Conservation (phyloP, 2,888 invertebrate species). For the Drosophila hamatofila region DNA sequence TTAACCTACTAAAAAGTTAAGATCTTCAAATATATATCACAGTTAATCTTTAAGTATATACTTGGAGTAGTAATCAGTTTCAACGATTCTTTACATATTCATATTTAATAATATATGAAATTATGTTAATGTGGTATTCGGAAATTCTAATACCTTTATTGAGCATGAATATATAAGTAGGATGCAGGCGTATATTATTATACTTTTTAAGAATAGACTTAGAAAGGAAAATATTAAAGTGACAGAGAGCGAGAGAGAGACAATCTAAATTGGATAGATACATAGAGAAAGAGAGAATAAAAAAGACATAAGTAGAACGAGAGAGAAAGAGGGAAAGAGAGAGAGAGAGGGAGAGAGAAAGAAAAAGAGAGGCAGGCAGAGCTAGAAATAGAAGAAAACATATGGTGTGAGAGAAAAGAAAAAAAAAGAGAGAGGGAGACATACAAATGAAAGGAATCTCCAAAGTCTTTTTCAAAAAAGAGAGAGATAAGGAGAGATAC, state of each 20-base stretch:
- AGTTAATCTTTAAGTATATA: not conserved
- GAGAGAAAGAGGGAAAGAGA: not conserved
- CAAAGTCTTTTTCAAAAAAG: too few relatives aligned
- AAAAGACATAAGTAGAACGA: too few relatives aligned
- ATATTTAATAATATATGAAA: not conserved
- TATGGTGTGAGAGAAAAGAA: too few relatives aligned
- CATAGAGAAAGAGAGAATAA: not conserved
- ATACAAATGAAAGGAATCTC: too few relatives aligned
- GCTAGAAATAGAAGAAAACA: too few relatives aligned
- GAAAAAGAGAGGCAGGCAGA: not conserved
- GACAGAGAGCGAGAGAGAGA: not conserved
- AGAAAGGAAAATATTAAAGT: not conserved
- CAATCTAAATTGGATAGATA: too few relatives aligned
- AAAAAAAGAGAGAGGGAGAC: too few relatives aligned
- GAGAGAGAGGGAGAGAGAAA: not conserved
- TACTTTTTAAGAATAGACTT: not conserved
- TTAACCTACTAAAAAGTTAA: constrained; percentile 25
- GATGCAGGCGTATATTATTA: not conserved
- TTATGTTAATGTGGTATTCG: not conserved
- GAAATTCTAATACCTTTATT: not conserved
- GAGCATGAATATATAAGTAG: not conserved
- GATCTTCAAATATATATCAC: not conserved
- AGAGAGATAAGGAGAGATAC: too few relatives aligned
- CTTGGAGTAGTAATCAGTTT: not conserved
- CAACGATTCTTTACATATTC: not conserved